Base-by-base conservation (phyloP, 2,888 invertebrate genomes). In the Ornithoptera priamus region DNA sequence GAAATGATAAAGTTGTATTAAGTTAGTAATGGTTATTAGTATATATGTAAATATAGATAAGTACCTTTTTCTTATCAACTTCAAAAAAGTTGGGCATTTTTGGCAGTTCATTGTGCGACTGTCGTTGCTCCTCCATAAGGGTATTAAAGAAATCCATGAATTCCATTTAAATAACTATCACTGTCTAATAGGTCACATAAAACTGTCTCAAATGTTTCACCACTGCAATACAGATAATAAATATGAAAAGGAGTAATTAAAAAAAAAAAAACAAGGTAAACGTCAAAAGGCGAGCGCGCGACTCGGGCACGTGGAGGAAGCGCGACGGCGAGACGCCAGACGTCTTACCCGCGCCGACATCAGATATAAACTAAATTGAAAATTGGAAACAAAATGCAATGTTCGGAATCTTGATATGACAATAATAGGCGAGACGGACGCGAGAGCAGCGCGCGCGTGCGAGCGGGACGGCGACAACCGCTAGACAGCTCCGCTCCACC, bases 341-440 rank as follows among this genome's bases (percentile, higher is more conserved):
- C 91, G 91, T 90, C 86, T 86, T 88, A 71, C 89, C 85, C 86
- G 85, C 85, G 87, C 89, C 90, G 89, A 90, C 89, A 90, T 90
- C 89, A 86, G 86, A 92, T 91, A 91, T 92, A 87, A 92, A 92
- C 92, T 92, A 92, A 92, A 92, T 92, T 89, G 88, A 91, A 92
- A 91, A 90, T 92, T 90, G 88, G 88, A 90, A 90, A 90, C 90
- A 90, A 91, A 90, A 90, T 90, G 90, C 89, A 89, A 90, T 90
- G 88, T 87, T 90, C 88, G 85, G 30, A 89, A 91, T 90, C 90
- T 89, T 88, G 89, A 91, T 90, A 90, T 91, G 90, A 91, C 90
- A 92, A 92, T 92, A 92, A 92, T 88, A 89, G 88, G 86, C 85
- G 89, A 89, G 89, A 92, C 87, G 76, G 88, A 86, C 85, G 87